Conservation (phyloP, 1,140 invertebrate species). For the Euwallacea fornicatus region DNA sequence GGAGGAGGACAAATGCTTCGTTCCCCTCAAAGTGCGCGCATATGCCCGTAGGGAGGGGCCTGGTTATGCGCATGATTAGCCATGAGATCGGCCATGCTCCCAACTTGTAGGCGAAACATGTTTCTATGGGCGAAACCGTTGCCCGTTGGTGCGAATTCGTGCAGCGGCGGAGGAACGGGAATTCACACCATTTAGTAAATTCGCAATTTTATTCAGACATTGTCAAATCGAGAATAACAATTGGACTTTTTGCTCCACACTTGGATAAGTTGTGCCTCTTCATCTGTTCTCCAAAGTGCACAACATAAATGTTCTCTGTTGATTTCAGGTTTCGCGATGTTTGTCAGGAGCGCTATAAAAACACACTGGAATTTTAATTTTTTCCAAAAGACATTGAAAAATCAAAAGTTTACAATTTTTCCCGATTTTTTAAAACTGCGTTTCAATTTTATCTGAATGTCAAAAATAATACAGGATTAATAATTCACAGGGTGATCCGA, state of each 20-base stretch:
- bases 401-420: too few species aligned
- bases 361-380: too few species aligned
- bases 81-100: constrained; percentile 25
- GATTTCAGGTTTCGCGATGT: too few species aligned
- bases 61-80: constrained; percentile 13
- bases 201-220: not conserved
- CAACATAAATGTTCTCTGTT: too few species aligned
- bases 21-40: constrained; percentile 18
- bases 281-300: too few species aligned
- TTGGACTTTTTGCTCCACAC: not conserved
- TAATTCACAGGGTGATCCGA: too few species aligned
- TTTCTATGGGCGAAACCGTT: constrained; percentile 3
- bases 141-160: constrained; percentile 18
- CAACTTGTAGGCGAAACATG: constrained; percentile 4
- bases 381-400: too few species aligned
- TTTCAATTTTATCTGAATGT: too few species aligned
- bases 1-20: constrained; percentile 9
- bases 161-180: constrained; percentile 9
- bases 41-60: constrained; percentile 1
- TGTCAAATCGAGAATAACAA: not conserved
- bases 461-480: too few species aligned
- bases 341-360: too few species aligned
- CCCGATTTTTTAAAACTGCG: too few species aligned
- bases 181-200: not conserved
- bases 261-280: too few species aligned